Conservation (phyloP, 2,888 invertebrate species). For the Drosophila paranaensis region DNA sequence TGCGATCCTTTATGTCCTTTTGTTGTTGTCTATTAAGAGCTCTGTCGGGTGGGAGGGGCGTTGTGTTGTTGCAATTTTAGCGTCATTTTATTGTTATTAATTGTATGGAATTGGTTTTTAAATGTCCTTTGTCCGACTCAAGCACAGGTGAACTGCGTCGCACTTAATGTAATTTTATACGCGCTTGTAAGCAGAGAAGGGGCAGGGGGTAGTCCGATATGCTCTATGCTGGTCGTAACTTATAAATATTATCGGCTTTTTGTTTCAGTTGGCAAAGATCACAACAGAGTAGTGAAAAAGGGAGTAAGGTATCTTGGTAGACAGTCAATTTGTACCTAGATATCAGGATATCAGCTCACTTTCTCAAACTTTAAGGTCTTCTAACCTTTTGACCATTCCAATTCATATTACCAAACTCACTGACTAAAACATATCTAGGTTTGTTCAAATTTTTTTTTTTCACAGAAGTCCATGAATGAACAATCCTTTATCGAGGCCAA, state of each 20-base stretch:
- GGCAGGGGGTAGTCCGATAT: background rate
- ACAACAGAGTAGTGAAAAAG: background rate
- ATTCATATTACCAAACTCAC: background rate
- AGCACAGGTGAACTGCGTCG: slow-evolving; percentile 32
- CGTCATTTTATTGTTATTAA: slow-evolving; percentile 79
- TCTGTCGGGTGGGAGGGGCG: slow-evolving; percentile 43
- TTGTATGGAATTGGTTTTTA: slow-evolving; percentile 70
- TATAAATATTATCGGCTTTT: background rate
- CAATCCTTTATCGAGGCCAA: slow-evolving; percentile 11
- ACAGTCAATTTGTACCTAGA: background rate
- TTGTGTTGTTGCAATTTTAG: slow-evolving; percentile 75
- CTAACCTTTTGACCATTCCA: background rate
- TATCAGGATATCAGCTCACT: background rate
- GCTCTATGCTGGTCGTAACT: slow-evolving; percentile 1
- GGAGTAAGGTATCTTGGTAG: background rate
- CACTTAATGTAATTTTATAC: slow-evolving; percentile 7
- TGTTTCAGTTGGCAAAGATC: background rate
- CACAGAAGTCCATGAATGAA: background rate
- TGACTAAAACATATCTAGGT: background rate
- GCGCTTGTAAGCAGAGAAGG: background rate
- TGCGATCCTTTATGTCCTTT: slow-evolving; percentile 32
- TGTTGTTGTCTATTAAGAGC: slow-evolving; percentile 29
- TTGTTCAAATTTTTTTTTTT: background rate
- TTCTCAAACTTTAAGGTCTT: background rate
- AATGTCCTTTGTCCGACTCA: slow-evolving; percentile 50